Evolutionary conservation across 2,113 vertebrate species (phyloP).

Genomic region (Nerophis ophidion): DNA sequence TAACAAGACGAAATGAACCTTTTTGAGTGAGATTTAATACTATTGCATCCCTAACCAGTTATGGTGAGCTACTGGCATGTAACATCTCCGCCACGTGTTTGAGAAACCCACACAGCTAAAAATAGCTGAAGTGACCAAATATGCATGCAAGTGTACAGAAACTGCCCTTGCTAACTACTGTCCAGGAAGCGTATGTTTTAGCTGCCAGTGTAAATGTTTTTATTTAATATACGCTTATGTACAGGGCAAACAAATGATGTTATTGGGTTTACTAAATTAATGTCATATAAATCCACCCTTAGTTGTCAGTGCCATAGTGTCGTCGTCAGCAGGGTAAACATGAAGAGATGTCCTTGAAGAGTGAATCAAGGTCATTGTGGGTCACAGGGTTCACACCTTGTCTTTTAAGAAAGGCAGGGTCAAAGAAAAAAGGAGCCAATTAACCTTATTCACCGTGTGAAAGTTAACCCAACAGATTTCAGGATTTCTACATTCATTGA

Average conservation of each 20-base stretch:
- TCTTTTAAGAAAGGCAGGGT: conserved; percentile 12
- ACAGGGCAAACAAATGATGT: not conserved
- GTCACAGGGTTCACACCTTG: conserved; percentile 42
- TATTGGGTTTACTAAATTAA: conserved; percentile 24
- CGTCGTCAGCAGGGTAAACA: conserved; percentile 16
- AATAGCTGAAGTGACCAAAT: too few relatives aligned
- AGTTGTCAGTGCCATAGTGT: conserved; percentile 1
- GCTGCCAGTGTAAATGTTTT: not conserved
- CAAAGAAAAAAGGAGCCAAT: conserved; percentile 24
- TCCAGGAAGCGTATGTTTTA: not conserved
- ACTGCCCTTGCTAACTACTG: not conserved
- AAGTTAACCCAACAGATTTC: conserved; percentile 34
- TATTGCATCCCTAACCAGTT: too few relatives aligned
- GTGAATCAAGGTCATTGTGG: conserved; percentile 53
- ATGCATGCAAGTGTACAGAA: too few relatives aligned
- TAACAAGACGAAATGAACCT: too few relatives aligned
- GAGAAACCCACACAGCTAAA: too few relatives aligned
- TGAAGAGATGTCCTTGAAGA: conserved; percentile 35
- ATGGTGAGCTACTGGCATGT: too few relatives aligned
- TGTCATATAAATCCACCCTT: not conserved
- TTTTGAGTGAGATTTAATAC: too few relatives aligned
- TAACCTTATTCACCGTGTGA: conserved; percentile 31
- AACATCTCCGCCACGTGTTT: too few relatives aligned
- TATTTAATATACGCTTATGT: not conserved
- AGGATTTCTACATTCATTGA: conserved; percentile 2